phyloP scores from a whole-genome alignment of 2,797 vertebrate species.

The Mormyrus hasselquistii region DNA sequence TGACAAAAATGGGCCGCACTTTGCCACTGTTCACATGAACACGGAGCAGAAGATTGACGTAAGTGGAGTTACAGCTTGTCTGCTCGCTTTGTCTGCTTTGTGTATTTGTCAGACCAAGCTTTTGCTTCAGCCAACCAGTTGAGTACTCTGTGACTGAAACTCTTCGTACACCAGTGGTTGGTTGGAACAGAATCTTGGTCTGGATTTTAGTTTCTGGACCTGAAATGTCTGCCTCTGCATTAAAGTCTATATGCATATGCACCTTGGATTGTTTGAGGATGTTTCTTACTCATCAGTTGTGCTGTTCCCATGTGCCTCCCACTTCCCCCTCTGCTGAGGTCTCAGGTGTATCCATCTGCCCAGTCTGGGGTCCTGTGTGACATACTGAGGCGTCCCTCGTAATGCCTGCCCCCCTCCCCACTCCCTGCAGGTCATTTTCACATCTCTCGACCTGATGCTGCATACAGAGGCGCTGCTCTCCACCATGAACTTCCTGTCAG shows the following conservation, averaged over 20 bases:
- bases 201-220: not conserved
- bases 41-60: constrained; percentile 79
- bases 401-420: not conserved
- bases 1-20: constrained; percentile 69
- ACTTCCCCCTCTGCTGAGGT: not conserved
- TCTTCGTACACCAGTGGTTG: not conserved
- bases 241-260: not conserved
- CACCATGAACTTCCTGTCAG: constrained; percentile 74
- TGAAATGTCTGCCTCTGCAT: not conserved
- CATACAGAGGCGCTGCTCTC: constrained; percentile 90
- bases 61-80: constrained; percentile 36
- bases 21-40: constrained; percentile 67
- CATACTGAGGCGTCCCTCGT: not conserved
- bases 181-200: not conserved
- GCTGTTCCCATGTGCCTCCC: not conserved
- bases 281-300: not conserved
- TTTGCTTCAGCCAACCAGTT: not conserved
- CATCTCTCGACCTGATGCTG: constrained; percentile 78
- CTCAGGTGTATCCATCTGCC: not conserved
- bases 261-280: not conserved
- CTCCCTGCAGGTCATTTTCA: constrained; percentile 72
- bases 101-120: not conserved
- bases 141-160: not conserved
- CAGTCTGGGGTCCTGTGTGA: not conserved
- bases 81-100: not conserved